Conservation (phyloP, 2,797 vertebrate species). For the Gallirallus australis region DNA sequence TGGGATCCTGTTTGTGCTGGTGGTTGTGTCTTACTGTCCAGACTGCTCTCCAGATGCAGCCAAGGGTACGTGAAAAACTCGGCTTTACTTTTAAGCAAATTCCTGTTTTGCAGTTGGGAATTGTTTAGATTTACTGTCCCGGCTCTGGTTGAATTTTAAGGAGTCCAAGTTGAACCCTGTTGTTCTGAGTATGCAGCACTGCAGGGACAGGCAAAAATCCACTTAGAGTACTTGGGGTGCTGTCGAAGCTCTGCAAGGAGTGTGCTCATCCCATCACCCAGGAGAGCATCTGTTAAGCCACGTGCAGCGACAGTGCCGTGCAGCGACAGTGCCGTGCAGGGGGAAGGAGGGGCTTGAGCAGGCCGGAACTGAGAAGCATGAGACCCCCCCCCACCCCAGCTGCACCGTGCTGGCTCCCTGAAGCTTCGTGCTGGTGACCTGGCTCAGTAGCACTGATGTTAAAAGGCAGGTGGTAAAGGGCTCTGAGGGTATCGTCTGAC, state of each 20-base stretch:
- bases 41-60: constrained; percentile 43
- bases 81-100: not conserved
- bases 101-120: constrained; percentile 1
- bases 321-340: not conserved
- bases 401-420: not conserved
- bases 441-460: not conserved
- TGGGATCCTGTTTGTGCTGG: constrained; percentile 38
- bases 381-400: not conserved
- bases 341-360: not conserved
- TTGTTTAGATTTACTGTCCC: not conserved
- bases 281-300: not conserved
- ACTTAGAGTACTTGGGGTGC: not conserved
- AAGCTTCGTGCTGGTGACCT: not conserved
- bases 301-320: not conserved
- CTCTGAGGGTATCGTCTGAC: not conserved
- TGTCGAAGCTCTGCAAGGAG: not conserved
- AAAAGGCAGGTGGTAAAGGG: not conserved
- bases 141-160: not conserved
- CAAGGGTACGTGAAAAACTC: constrained; percentile 46
- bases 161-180: not conserved
- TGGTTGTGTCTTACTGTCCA: constrained; percentile 40
- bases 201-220: not conserved
- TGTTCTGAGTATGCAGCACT: not conserved
- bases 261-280: not conserved
- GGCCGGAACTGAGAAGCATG: not conserved